A percentile compares a stretch with the other conserved stretches of the same genome.
phyloP scores from a whole-genome alignment of 1,140 invertebrate genomes.

The Delia radicum region DNA sequence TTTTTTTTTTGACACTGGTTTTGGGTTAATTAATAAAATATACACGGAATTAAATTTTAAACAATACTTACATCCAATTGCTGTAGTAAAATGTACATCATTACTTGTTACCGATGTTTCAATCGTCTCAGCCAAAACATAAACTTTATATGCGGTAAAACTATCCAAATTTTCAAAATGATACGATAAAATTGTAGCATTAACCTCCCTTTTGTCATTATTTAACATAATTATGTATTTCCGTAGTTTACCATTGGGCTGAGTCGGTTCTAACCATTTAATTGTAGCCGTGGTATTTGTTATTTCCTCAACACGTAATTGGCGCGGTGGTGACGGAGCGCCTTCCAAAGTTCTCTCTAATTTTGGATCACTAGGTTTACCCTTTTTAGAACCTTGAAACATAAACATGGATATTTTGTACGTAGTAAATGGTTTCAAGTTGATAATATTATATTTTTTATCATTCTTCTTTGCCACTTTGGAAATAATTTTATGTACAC shows the following conservation, averaged over 20 bases:
- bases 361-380: constrained; percentile 26
- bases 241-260: constrained; percentile 26
- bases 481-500: neutral
- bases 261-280: constrained; percentile 18
- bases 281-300: constrained; percentile 21
- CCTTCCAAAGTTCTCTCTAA: constrained; percentile 18
- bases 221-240: constrained; percentile 26
- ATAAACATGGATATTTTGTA: constrained; percentile 28
- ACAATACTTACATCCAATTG: constrained; percentile 26
- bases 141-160: constrained; percentile 26
- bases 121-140: constrained; percentile 22
- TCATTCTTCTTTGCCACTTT: constrained; percentile 11
- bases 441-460: constrained; percentile 15
- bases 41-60: too few relatives aligned
- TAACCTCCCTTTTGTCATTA: constrained; percentile 9
- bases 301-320: neutral
- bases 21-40: neutral
- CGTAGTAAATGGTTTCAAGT: constrained; percentile 25
- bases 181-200: constrained; percentile 5
- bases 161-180: constrained; percentile 11
- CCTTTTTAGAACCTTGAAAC: constrained; percentile 23
- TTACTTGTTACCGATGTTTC: constrained; percentile 26
- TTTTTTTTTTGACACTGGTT: neutral
- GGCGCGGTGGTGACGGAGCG: constrained; percentile 26
- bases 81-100: constrained; percentile 29